These are phyloP conservation scores for Gorsachius goisagi DNA, from an alignment of 2,113 vertebrate species.

Conservation along the genomic window DNA sequence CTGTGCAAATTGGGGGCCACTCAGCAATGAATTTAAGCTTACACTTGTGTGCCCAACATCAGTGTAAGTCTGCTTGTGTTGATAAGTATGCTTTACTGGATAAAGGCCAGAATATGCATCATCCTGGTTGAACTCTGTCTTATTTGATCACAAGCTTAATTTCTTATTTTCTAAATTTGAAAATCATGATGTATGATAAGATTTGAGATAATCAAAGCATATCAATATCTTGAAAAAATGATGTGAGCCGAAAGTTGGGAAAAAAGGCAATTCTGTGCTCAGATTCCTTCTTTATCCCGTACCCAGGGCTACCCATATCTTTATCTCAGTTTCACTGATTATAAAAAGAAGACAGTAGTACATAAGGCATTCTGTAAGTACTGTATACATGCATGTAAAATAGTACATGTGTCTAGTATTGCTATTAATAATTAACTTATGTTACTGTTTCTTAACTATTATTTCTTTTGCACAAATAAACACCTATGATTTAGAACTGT, in stretches of 20 bases:
- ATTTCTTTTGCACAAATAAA: background rate
- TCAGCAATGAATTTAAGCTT: background rate
- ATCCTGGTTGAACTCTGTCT: background rate
- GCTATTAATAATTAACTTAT: background rate
- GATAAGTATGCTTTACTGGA: background rate
- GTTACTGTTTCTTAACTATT: background rate
- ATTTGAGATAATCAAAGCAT: background rate
- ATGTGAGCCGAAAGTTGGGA: background rate
- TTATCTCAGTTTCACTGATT: background rate
- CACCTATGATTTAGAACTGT: background rate
- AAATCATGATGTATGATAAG: background rate
- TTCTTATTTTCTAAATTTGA: background rate
- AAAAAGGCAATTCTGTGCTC: background rate
- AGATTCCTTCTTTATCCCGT: background rate
- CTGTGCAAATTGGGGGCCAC: background rate
- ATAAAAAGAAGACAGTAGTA: background rate
- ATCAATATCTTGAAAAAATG: background rate
- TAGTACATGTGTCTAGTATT: background rate
- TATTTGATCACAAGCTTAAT: background rate
- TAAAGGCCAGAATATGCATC: background rate
- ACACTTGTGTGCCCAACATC: background rate
- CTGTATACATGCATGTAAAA: background rate
- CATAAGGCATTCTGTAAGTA: background rate
- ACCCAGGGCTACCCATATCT: background rate
- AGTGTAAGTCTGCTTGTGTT: background rate